Conservation (phyloP, 2,797 vertebrate species). For the Vireo griseus region DNA sequence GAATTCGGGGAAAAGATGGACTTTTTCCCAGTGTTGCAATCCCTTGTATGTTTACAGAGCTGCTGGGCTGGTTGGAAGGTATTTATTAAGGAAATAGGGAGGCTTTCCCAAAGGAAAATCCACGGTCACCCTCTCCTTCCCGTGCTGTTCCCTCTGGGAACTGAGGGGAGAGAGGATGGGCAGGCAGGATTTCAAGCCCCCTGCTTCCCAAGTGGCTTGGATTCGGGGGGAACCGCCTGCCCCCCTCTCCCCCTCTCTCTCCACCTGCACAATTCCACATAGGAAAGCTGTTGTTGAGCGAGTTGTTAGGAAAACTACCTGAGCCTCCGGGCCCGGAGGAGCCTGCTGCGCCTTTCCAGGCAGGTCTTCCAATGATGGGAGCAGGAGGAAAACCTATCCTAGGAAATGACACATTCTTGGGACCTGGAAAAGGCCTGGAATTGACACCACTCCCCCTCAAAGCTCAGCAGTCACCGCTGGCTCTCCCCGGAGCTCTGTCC, state of each 20-base stretch:
- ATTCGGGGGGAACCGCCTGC: rapidly evolving
- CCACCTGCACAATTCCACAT: not conserved
- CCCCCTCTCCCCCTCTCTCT: not conserved
- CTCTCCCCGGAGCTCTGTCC: not conserved
- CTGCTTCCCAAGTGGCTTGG: not conserved
- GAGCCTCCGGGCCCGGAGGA: not conserved
- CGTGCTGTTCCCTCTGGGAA: not conserved
- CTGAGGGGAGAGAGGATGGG: not conserved
- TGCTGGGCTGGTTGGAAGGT: constrained; percentile 48
- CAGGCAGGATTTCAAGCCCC: not conserved
- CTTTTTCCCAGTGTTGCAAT: constrained; percentile 37
- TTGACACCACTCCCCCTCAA: not conserved
- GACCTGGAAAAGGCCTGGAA: not conserved
- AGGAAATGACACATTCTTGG: not conserved
- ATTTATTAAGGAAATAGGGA: constrained; percentile 27
- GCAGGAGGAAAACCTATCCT: not conserved
- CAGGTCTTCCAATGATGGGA: not conserved
- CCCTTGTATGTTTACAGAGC: constrained; percentile 66
- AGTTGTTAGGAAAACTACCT: not conserved
- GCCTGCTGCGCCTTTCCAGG: not conserved
- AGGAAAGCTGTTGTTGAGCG: not conserved
- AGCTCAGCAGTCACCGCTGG: not conserved
- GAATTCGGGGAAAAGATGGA: constrained; percentile 50
- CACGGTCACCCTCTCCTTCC: not conserved
- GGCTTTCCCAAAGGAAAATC: not conserved